Base-by-base conservation (phyloP, 2,888 invertebrate genomes). In the Drosophila yooni region DNA sequence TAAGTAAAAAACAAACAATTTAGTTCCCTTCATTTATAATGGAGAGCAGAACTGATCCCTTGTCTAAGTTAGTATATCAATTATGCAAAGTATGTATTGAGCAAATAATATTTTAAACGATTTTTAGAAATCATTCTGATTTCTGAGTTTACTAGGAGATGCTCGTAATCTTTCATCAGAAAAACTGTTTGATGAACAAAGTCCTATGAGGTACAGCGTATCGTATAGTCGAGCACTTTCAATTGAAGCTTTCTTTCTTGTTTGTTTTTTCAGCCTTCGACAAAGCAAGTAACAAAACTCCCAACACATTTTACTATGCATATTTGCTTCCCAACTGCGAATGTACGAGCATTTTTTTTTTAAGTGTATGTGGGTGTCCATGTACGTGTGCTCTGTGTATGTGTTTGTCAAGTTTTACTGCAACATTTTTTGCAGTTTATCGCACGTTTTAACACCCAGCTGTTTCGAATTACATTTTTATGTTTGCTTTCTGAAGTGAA, bases 401-500 rank as follows among this genome's bases (percentile, higher is more conserved):
- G 51, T 66, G 61, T 70, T 18, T 33, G 43, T 13, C 46, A 65
- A 60, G 64, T 51, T 68, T 66, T 75, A 59, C 62, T 73, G 68
- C 56, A 67, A 62, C n/a, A 57, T 53, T 74, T 57, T 64, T 59
- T 38, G n/a, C 51, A 60, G 54, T 38, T 68, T 68, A 70, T 70
- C 57, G 48, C 80, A 76, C 70, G 73, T 68, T 74, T 29, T 69
- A 25, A 60, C 57, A 67, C 70, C 74, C 74, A 74, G 67, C 80
- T 74, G 54, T 79, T 79, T 80, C 74, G 54, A 76, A 76, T 80
- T 80, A 70, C 57, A 80, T 70, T 79, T 76, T 80, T 57, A 65
- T 76, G 62, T 75, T 75, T 79, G 59, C 65, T 56, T 48, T 59
- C 48, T 34, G 51, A 63, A 58, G 63, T 56, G 70, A 76, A 76